phyloP scores from a whole-genome alignment of 2,113 vertebrate genomes.

The Phylloscopus whistleri region DNA sequence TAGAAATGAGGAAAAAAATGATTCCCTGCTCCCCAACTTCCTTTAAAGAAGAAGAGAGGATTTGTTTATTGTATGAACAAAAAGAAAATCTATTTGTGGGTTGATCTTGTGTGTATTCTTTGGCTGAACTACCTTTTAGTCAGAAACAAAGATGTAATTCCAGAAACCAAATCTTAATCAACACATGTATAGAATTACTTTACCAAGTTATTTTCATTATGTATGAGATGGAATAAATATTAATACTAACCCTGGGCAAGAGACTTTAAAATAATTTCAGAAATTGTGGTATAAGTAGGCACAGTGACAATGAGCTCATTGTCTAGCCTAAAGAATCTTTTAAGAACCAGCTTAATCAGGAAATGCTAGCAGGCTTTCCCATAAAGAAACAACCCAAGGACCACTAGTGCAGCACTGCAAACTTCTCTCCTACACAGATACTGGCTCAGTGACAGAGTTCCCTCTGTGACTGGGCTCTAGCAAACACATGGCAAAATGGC shows the following conservation, averaged over 20 bases:
- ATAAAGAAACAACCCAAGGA: not conserved
- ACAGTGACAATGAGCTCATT: constrained; percentile 59
- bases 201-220: constrained; percentile 44
- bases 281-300: constrained; percentile 12
- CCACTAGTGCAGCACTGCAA: not conserved
- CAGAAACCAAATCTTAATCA: constrained; percentile 38
- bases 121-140: constrained; percentile 27
- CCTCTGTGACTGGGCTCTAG: not conserved
- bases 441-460: not conserved
- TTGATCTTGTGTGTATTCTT: not conserved
- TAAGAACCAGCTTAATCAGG: constrained; percentile 37
- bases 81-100: not conserved
- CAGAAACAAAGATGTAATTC: not conserved
- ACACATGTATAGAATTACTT: constrained; percentile 15
- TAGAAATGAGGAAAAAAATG: not conserved
- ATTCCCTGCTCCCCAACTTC: not conserved
- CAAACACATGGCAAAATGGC: not conserved
- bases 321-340: constrained; percentile 29
- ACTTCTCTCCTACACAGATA: not conserved
- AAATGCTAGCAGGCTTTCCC: constrained; percentile 34
- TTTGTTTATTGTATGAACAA: not conserved
- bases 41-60: not conserved
- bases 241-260: constrained; percentile 37
- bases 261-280: constrained; percentile 53
- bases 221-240: constrained; percentile 49